These are phyloP conservation scores for Nebria brevicollis DNA, from an alignment of 2,888 invertebrate genomes.

Conservation along the genomic window DNA sequence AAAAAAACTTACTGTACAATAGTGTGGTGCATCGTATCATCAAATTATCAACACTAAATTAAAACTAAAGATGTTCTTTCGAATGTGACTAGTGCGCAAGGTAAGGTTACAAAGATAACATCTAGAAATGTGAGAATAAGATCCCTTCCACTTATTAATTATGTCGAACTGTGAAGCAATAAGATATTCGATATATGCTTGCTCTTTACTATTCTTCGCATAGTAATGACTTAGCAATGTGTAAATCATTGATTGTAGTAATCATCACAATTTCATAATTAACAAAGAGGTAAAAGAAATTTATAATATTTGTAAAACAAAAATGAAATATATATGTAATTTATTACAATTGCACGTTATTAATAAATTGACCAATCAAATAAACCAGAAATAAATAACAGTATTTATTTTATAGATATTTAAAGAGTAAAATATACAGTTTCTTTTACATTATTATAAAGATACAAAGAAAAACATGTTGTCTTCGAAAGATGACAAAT, in stretches of 20 bases:
- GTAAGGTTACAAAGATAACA: neutral
- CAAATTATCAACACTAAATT: neutral
- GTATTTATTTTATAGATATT: constrained; percentile 39
- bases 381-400: constrained; percentile 12
- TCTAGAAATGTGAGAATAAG: neutral
- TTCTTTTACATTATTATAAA: constrained; percentile 30
- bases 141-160: neutral
- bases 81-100: neutral
- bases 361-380: neutral
- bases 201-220: no score
- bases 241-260: no score
- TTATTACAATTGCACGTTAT: neutral
- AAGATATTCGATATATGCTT: no score
- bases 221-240: no score
- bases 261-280: no score
- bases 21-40: neutral
- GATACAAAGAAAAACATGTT: constrained; percentile 28
- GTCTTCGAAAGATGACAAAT: constrained; percentile 27
- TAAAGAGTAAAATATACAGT: constrained; percentile 23
- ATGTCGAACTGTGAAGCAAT: neutral
- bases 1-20: neutral
- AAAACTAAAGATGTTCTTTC: neutral
- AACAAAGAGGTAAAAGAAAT: no score
- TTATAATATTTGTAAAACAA: neutral
- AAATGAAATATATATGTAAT: neutral